Conservation (phyloP, 2,797 vertebrate species). For the Sphenodon punctatus region DNA sequence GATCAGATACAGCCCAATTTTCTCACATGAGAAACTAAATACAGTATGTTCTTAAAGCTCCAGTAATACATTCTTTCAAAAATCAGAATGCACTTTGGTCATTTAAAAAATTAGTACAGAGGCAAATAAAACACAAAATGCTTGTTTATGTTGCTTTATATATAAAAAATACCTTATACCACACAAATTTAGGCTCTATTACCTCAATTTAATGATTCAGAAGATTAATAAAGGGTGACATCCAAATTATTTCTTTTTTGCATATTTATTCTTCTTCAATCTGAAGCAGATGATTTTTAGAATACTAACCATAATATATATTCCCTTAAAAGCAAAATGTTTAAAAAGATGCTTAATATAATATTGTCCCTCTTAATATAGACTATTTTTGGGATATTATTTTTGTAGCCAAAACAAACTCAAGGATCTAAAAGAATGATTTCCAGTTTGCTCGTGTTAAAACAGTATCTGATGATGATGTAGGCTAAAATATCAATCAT, state of each 20-base stretch:
- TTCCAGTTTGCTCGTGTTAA: background rate
- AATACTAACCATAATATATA: constrained; percentile 26
- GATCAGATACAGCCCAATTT: constrained; percentile 68
- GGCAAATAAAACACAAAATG: constrained; percentile 76
- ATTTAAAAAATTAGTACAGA: constrained; percentile 79
- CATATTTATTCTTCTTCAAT: background rate
- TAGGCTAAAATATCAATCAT: no score
- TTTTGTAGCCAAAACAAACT: background rate
- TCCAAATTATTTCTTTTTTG: background rate
- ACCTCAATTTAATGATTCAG: constrained; percentile 30
- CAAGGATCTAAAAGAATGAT: background rate
- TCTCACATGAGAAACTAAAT: constrained; percentile 80
- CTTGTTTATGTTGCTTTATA: constrained; percentile 68
- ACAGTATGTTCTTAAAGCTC: constrained; percentile 81
- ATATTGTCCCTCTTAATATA: constrained; percentile 48
- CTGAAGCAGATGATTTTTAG: constrained; percentile 19
- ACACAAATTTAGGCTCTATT: constrained; percentile 62
- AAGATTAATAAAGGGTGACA: constrained; percentile 36
- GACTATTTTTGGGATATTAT: background rate
- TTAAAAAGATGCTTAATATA: constrained; percentile 36
- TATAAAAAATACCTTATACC: constrained; percentile 73
- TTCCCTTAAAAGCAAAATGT: constrained; percentile 42
- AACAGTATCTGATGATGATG: background rate
- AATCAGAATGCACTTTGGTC: constrained; percentile 94
- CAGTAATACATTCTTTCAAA: constrained; percentile 83